These are phyloP conservation scores for Drosophila quinaria DNA, from an alignment of 2,888 invertebrate genomes.

Conservation along the genomic window DNA sequence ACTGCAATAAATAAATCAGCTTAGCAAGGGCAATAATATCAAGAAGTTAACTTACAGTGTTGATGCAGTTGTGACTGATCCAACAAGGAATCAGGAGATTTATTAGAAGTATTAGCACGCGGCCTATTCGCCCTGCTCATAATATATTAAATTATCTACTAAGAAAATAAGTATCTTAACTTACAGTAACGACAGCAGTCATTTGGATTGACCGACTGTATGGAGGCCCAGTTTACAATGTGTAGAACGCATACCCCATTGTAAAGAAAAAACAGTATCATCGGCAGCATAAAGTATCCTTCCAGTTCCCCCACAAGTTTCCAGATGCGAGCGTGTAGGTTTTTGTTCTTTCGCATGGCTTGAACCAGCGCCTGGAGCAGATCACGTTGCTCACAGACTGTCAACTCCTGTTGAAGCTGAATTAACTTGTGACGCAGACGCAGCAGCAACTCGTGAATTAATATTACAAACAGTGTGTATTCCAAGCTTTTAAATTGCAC, in stretches of 20 bases:
- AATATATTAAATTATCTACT: neutral
- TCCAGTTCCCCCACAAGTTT: slow-evolving; percentile 66
- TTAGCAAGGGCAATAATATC: neutral
- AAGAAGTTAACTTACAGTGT: slow-evolving; percentile 51
- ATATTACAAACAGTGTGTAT: slow-evolving; percentile 63
- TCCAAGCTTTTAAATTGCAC: slow-evolving; percentile 69
- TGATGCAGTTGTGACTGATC: slow-evolving; percentile 73
- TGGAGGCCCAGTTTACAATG: slow-evolving; percentile 76
- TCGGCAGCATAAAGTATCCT: slow-evolving; percentile 66
- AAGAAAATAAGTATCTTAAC: neutral
- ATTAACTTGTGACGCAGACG: slow-evolving; percentile 53
- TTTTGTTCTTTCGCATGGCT: slow-evolving; percentile 68
- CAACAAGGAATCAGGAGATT: slow-evolving; percentile 73
- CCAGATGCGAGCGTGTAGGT: slow-evolving; percentile 70
- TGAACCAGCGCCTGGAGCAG: slow-evolving; percentile 49
- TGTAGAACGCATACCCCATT: slow-evolving; percentile 68
- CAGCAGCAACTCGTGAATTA: slow-evolving; percentile 66
- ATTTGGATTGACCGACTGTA: slow-evolving; percentile 32
- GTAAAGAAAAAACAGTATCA: slow-evolving; percentile 66
- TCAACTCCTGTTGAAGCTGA: slow-evolving; percentile 56
- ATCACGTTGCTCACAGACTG: slow-evolving; percentile 17
- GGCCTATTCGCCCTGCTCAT: slow-evolving; percentile 58
- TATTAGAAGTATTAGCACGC: slow-evolving; percentile 35
- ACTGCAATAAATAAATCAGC: slow-evolving; percentile 48
- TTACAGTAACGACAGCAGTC: slow-evolving; percentile 57